Percentiles rank a stretch among this genome's conserved stretches.
phyloP scores from a whole-genome alignment of 2,113 vertebrate genomes.

The Tenebrosternarchus preto region DNA sequence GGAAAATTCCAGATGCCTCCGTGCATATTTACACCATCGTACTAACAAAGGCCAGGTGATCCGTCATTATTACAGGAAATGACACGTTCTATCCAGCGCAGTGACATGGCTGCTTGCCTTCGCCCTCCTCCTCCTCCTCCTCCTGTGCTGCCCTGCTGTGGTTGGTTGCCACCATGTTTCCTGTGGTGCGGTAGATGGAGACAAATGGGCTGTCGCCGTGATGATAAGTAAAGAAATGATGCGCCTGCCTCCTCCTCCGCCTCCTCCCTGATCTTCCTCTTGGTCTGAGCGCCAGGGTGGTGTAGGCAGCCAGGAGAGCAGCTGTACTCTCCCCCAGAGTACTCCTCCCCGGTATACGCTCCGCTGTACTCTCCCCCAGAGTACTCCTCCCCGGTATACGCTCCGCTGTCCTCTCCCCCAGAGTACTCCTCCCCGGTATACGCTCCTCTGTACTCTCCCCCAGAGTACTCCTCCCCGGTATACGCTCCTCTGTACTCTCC shows the following conservation, averaged over 20 bases:
- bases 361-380: too few species aligned
- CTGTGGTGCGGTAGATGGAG: slow-evolving; percentile 38
- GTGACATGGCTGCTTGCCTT: neutral
- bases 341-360: too few species aligned
- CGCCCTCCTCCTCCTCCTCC: neutral
- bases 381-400: too few species aligned
- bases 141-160: slow-evolving; percentile 6
- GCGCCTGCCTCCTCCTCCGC: neutral
- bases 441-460: too few species aligned
- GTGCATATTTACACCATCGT: neutral
- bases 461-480: too few species aligned
- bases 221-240: slow-evolving; percentile 54
- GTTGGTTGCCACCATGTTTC: slow-evolving; percentile 24
- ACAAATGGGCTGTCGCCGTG: slow-evolving; percentile 52
- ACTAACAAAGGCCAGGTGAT: neutral
- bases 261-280: slow-evolving; percentile 23
- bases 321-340: neutral
- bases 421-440: too few species aligned
- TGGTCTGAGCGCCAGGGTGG: neutral
- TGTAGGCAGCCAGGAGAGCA: slow-evolving; percentile 1
- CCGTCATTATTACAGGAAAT: slow-evolving; percentile 16
- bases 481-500: too few species aligned
- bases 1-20: slow-evolving; percentile 23
- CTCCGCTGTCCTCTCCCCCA: too few species aligned
- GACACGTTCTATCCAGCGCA: slow-evolving; percentile 32